A percentile compares a stretch with the other conserved stretches of the same genome.
These are phyloP conservation scores for Grallaria varia DNA, from an alignment of 2,113 vertebrate genomes.

Conservation along the genomic window DNA sequence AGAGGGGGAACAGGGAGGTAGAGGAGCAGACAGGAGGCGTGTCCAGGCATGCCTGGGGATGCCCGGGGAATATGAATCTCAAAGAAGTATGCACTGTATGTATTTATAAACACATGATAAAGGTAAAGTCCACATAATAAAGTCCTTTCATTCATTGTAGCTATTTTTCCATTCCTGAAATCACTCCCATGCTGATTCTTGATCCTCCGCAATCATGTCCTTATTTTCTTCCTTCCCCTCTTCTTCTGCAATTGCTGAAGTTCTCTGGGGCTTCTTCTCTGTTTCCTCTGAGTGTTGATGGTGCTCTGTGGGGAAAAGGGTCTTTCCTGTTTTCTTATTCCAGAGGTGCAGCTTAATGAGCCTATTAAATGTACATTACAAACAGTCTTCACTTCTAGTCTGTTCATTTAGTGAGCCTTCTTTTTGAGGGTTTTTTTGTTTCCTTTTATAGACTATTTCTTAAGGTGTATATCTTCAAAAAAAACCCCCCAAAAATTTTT, in stretches of 20 bases:
- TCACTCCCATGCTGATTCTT: no score
- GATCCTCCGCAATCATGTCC: no score
- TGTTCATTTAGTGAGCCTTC: not conserved
- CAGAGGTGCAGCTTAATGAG: not conserved
- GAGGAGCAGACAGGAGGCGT: no score
- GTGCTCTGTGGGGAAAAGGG: not conserved
- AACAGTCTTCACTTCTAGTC: not conserved
- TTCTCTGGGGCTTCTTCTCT: not conserved
- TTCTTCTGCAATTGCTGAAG: not conserved
- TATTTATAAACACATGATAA: no score
- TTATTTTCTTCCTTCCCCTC: not conserved
- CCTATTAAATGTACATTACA: not conserved
- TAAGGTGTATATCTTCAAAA: not conserved
- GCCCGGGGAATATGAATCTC: no score
- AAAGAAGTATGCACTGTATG: no score
- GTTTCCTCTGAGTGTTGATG: not conserved
- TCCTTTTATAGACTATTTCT: not conserved
- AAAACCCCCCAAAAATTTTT: not conserved
- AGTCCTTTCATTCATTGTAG: no score
- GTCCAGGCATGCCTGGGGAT: no score
- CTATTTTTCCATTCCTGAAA: no score
- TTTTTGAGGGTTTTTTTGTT: not conserved
- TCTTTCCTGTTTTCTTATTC: not conserved
- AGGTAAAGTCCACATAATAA: no score
- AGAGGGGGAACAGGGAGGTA: no score